These are phyloP conservation scores for Platichthys flesus DNA, from an alignment of 2,113 vertebrate genomes.

Conservation along the genomic window DNA sequence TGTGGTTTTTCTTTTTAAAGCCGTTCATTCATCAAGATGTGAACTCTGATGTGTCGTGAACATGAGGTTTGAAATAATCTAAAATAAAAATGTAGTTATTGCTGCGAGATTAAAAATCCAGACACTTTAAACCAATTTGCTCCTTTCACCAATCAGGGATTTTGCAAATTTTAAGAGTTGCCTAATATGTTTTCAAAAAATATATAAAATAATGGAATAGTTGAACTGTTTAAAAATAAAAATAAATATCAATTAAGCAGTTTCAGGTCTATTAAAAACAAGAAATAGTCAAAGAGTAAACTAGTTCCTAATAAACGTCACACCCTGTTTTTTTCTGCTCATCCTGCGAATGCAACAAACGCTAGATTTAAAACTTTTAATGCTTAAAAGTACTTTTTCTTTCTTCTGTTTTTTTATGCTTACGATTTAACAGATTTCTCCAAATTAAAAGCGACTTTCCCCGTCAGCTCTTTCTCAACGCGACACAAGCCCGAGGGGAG, in stretches of 20 bases:
- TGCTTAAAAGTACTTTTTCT: not conserved
- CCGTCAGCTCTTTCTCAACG: conserved; percentile 13
- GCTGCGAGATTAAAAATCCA: too few relatives aligned
- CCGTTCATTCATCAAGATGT: not conserved
- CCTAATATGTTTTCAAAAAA: not conserved
- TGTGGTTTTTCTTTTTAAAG: not conserved
- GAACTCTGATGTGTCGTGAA: too few relatives aligned
- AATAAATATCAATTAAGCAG: not conserved
- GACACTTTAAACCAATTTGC: too few relatives aligned
- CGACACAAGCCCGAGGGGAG: conserved; percentile 38
- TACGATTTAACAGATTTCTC: not conserved
- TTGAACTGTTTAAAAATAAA: too few relatives aligned
- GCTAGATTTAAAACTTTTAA: too few relatives aligned
- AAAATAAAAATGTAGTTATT: not conserved
- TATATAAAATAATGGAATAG: not conserved
- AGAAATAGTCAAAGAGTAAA: too few relatives aligned
- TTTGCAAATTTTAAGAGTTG: not conserved
- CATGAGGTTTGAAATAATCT: not conserved
- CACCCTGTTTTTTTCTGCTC: not conserved
- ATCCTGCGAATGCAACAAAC: not conserved
- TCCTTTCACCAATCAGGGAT: not conserved
- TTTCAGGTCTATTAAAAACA: not conserved
- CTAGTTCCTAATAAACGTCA: too few relatives aligned
- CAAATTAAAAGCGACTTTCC: conserved; percentile 17
- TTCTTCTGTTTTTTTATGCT: not conserved